Conservation (phyloP, 92 coral and sea anemone genomes). For the Porites lobata region DNA sequence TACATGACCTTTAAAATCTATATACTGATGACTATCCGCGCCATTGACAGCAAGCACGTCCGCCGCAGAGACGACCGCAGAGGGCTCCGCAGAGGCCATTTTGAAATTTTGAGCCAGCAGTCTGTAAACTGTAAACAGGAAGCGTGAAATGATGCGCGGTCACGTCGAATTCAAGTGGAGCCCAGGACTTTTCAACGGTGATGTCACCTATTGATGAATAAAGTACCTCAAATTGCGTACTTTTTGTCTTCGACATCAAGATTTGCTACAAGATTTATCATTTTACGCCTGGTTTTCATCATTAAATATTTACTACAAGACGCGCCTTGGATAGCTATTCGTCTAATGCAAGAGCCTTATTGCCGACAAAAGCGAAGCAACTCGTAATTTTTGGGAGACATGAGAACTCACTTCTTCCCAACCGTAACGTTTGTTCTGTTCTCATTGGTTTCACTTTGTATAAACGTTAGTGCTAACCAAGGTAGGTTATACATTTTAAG, state of each 20-base stretch:
- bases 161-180: background rate
- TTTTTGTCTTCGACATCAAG: background rate
- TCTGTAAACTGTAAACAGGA: background rate
- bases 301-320: slow-evolving; percentile 47
- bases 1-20: slow-evolving; percentile 79
- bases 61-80: too few relatives aligned
- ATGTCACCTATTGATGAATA: background rate
- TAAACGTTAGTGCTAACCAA: background rate
- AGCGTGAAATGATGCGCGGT: background rate
- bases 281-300: slow-evolving; percentile 25
- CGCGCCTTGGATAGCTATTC: slow-evolving; percentile 8
- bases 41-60: background rate
- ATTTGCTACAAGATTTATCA: background rate
- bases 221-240: background rate
- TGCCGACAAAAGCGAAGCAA: background rate
- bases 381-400: background rate
- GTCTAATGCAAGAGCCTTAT: background rate
- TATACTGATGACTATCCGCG: slow-evolving; percentile 19
- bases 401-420: background rate
- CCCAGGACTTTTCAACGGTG: slow-evolving; percentile 13
- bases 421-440: background rate
- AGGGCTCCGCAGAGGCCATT: slow-evolving; percentile 42
- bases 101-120: slow-evolving; percentile 16
- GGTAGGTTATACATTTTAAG: background rate
- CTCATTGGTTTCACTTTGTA: background rate